Evolutionary conservation across 2,888 invertebrate species (phyloP), one percentile per base, ranked within the genome.

Genomic region (Megalurothrips usitatus): DNA sequence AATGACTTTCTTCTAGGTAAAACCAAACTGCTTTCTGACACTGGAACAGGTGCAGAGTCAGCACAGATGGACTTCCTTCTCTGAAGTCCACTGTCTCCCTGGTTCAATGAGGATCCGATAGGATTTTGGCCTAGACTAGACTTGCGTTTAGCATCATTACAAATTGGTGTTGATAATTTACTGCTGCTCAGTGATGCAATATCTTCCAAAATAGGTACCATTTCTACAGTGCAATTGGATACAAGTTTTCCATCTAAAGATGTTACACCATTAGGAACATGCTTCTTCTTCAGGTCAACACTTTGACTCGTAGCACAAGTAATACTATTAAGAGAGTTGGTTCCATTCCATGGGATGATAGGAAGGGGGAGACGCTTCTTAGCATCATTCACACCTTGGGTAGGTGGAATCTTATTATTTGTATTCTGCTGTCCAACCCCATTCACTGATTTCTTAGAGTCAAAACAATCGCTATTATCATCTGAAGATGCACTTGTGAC

Each of bases 1-100:
- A 75, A 75, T 75, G 68, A 75, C 23, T 75, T 75, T 75, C 68
- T 75, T 26, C 68, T 23, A 26, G 23, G 68, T 75, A 75, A 26
- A 75, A 75, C 68, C 68, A 75, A 26, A 23, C 68, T 26, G 23
- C 68, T 26, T 23, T 75, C 68, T 75, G 23, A 12, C 1, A 26
- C 23, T 8, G 68, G 10, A 12, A 26, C 23, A 26, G 68, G 10
- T 23, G 26, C 23, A 26, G 68, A 75, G 26, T 75, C 68, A 26
- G 68, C 23, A 26, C 23, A 75, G 12, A 75, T 75, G 9, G 68
- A 75, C 26, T 75, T 75, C 10, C 26, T 75, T 23, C 68, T 23
- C 12, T 75, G 68, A 4, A 26, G 9, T 11, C 9, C 68, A 75
- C 26, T 26, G 12, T 75, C 68, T 26, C 26, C 68, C 26, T 26